A percentile compares a stretch with the other conserved stretches of the same genome.
phyloP scores from a whole-genome alignment of 2,888 invertebrate genomes.

The Tipula unca region DNA sequence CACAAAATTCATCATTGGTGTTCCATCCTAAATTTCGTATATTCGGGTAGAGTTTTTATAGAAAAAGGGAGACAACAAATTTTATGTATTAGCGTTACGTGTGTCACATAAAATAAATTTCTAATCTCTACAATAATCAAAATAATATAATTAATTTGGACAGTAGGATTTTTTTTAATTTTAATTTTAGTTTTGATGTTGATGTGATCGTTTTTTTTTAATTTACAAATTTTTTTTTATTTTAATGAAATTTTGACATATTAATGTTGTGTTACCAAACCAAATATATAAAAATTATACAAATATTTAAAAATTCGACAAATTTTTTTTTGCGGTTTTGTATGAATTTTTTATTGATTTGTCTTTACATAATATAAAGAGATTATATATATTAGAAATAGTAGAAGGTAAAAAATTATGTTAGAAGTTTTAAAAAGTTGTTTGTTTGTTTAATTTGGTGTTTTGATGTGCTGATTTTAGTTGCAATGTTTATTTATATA shows the following conservation, averaged over 20 bases:
- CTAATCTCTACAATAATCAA: background rate
- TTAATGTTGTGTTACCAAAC: background rate
- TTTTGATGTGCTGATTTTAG: background rate
- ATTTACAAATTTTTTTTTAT: background rate
- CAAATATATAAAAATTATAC: background rate
- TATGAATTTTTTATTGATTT: background rate
- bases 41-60: background rate
- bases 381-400: background rate
- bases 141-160: background rate
- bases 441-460: too few species aligned
- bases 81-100: background rate
- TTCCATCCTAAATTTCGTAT: background rate
- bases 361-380: background rate
- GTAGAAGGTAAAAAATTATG: background rate
- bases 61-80: background rate
- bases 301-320: background rate
- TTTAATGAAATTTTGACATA: background rate
- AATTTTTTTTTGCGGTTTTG: background rate
- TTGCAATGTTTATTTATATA: constrained; percentile 8
- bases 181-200: background rate
- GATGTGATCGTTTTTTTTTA: background rate
- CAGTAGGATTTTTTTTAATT: background rate
- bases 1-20: background rate
- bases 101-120: background rate
- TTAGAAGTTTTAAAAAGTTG: background rate